Evolutionary conservation across 2,888 invertebrate genomes (phyloP).

Genomic region (Desoria tigrina): DNA sequence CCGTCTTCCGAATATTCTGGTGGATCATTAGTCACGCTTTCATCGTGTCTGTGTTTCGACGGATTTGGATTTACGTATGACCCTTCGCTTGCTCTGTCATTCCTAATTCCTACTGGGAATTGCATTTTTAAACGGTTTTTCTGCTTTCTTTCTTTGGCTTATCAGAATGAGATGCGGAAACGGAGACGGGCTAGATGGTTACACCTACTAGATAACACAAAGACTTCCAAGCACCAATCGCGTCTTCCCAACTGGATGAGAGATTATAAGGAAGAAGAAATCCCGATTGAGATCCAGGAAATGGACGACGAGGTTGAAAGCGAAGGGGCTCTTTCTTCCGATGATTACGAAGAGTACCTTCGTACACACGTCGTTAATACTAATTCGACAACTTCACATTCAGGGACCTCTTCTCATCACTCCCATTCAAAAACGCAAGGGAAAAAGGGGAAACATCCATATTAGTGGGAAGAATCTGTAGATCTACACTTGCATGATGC

Average conservation of each 20-base stretch:
- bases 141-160: too few species aligned
- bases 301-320: constrained; percentile 15
- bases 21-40: constrained; percentile 21
- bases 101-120: too few species aligned
- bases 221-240: constrained; percentile 13
- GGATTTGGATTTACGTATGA: constrained; percentile 1
- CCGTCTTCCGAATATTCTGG: constrained; percentile 20
- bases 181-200: constrained; percentile 7
- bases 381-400: too few species aligned
- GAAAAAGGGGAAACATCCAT: too few species aligned
- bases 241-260: constrained; percentile 23
- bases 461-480: too few species aligned
- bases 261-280: constrained; percentile 29
- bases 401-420: too few species aligned
- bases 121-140: too few species aligned
- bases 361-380: too few species aligned
- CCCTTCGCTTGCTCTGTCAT: neutral
- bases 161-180: constrained; percentile 30
- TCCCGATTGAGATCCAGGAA: constrained; percentile 25
- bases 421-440: too few species aligned
- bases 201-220: neutral
- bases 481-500: too few species aligned
- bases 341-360: too few species aligned
- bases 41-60: constrained; percentile 17
- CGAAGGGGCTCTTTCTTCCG: too few species aligned